Conservation (phyloP, 2,797 vertebrate species). For the Poliocrania exsul region DNA sequence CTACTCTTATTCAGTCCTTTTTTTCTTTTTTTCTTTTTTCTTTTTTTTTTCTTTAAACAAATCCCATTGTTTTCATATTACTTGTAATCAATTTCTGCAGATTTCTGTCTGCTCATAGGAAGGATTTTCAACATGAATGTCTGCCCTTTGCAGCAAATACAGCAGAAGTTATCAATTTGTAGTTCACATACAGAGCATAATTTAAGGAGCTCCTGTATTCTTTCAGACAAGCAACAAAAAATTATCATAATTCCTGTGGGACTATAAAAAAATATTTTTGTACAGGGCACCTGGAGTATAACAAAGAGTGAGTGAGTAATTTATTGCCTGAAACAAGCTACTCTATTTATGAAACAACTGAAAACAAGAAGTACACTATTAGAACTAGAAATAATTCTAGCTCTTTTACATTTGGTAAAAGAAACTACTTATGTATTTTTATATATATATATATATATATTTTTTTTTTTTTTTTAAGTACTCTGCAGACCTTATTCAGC, state of each 20-base stretch:
- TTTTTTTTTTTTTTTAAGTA: too few relatives aligned
- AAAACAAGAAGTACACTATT: background rate
- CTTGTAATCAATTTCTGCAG: background rate
- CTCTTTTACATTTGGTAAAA: background rate
- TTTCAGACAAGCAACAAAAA: background rate
- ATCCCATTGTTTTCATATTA: background rate
- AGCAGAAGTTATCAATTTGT: background rate
- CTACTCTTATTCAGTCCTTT: background rate
- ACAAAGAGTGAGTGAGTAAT: background rate
- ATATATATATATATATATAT: too few relatives aligned
- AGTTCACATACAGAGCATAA: background rate
- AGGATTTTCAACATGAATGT: background rate
- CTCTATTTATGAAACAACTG: background rate
- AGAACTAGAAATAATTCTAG: background rate
- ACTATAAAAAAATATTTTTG: background rate
- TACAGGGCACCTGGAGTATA: background rate
- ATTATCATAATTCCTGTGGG: background rate
- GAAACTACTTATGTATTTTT: background rate
- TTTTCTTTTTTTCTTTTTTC: too few relatives aligned
- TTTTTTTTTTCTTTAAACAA: background rate
- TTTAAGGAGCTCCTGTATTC: background rate
- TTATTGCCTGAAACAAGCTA: background rate
- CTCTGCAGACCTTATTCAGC: background rate
- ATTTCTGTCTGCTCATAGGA: background rate
- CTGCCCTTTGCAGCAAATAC: background rate